A percentile compares a stretch with the other conserved stretches of the same genome.
Conservation (phyloP, 2,888 invertebrate genomes). For the Sycophila texana region DNA sequence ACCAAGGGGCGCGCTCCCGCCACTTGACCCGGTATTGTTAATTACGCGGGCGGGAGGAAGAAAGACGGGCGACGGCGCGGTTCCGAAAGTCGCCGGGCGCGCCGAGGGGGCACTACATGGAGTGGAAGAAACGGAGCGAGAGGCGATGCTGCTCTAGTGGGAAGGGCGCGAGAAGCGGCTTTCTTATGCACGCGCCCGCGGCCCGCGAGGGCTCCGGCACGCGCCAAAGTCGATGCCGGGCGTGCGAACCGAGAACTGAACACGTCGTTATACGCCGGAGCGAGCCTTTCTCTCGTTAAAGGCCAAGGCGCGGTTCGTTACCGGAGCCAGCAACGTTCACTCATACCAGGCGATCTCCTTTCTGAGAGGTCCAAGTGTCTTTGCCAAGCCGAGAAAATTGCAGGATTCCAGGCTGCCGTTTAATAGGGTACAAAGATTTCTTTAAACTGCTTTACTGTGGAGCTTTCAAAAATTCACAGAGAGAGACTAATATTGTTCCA, state of each 20-base stretch:
- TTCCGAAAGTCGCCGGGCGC: neutral
- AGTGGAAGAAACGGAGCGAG: slow-evolving; percentile 19
- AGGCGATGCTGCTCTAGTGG: slow-evolving; percentile 40
- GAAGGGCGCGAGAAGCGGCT: slow-evolving; percentile 37
- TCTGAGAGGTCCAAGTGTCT: too few species aligned
- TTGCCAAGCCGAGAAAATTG: neutral
- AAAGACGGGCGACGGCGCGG: neutral
- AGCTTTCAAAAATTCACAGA: too few species aligned
- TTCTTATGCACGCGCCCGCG: slow-evolving; percentile 51
- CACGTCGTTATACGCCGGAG: too few species aligned
- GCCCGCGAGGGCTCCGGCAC: slow-evolving; percentile 1
- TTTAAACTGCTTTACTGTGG: too few species aligned
- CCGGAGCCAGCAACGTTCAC: too few species aligned
- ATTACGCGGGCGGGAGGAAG: slow-evolving; percentile 39
- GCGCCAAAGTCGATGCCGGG: neutral
- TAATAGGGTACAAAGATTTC: too few species aligned
- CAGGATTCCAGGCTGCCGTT: slow-evolving; percentile 5
- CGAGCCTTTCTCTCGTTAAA: too few species aligned
- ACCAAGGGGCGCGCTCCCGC: slow-evolving; percentile 2
- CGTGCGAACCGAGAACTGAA: too few species aligned
- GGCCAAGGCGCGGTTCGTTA: too few species aligned
- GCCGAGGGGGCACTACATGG: neutral
- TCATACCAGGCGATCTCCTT: too few species aligned
- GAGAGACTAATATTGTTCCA: too few species aligned
- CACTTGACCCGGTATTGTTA: slow-evolving; percentile 54